Base-by-base conservation (phyloP, 1,140 invertebrate species). In the Alviniconcha marisindica region DNA sequence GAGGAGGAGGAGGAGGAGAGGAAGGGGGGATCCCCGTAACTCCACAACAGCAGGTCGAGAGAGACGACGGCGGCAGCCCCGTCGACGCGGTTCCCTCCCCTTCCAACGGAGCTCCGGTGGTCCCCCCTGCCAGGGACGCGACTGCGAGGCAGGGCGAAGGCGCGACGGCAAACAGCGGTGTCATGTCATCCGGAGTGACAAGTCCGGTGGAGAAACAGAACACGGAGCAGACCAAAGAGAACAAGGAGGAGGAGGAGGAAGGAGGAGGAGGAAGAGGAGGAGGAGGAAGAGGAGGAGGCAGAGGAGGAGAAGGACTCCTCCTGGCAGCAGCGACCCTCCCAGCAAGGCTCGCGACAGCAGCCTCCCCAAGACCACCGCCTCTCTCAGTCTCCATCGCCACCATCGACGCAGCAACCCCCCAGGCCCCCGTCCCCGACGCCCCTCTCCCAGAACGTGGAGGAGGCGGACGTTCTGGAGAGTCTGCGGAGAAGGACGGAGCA, bases 161-260 rank as follows among this genome's bases (percentile, higher is more conserved):
- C 7, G 78, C 14, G 21, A 5, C 10, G 0, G 54, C 2, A 31
- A 3, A 14, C 12, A 31, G 21, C 28, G 33, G 24, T 12, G 38
- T 40, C 42, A 44, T 44, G 36, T 38, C 77, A 10, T 31, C 12
- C 7, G 60, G 56, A 1, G 36, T 42, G 24, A 38, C 33, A 36
- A 80, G 78, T 38, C 36, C 78, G 1, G 78, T 80, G 38, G 78
- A 80, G 56, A 80, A 80, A 33, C 78, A 80, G 40, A 60, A 80
- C 36, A 80, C 78, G 28, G 78, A 80, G n/a, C 31, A 66, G 2
- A 80, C 78, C 36, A 80, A 80, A 66, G 78, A 56, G 78, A 69
- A 18, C 5, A 7, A n/a, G 31, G 38, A 66, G n/a, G 73, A n/a
- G n/a, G n/a, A n/a, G n/a, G n/a, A 21, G 73, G 78, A 80, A 56